A percentile compares a stretch with the other conserved stretches of the same genome.
phyloP scores from a whole-genome alignment of 2,888 invertebrate genomes.

The Eilema depressum region DNA sequence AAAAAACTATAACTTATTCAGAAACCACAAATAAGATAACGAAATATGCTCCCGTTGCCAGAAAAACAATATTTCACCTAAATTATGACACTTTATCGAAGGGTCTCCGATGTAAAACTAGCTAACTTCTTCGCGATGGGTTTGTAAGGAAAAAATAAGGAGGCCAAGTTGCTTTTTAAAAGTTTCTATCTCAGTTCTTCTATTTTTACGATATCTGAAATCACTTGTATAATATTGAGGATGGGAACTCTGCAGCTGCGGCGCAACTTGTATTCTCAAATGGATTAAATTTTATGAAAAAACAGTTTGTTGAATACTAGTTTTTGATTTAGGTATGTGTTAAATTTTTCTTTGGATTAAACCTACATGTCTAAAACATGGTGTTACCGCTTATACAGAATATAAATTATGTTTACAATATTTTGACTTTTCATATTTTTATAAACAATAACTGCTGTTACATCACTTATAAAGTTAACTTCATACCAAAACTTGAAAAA shows the following conservation, averaged over 20 bases:
- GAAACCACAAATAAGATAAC: slow-evolving; percentile 71
- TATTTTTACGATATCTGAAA: slow-evolving; percentile 75
- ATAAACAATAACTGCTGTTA: background rate
- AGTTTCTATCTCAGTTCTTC: slow-evolving; percentile 70
- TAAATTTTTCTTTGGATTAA: background rate
- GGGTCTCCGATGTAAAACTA: slow-evolving; percentile 80
- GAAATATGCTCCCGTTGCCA: slow-evolving; percentile 68
- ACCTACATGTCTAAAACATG: background rate
- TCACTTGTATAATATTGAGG: slow-evolving; percentile 77
- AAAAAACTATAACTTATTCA: slow-evolving; percentile 63
- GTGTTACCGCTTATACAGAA: background rate
- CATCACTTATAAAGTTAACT: background rate
- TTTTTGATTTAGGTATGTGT: slow-evolving; percentile 17
- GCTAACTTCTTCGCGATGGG: slow-evolving; percentile 73
- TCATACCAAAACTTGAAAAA: slow-evolving; percentile 10
- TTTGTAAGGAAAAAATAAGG: slow-evolving; percentile 76
- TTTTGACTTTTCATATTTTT: background rate
- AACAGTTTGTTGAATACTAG: slow-evolving; percentile 39
- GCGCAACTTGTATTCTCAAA: slow-evolving; percentile 66
- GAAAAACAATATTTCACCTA: slow-evolving; percentile 78
- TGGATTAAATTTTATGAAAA: slow-evolving; percentile 57
- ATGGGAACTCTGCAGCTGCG: slow-evolving; percentile 63
- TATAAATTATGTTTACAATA: background rate
- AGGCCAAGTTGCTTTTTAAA: slow-evolving; percentile 72
- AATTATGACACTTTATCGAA: slow-evolving; percentile 82